A percentile compares a stretch with the other conserved stretches of the same genome.
These are phyloP conservation scores for Sturmia bella DNA, from an alignment of 2,888 invertebrate species.

Conservation along the genomic window DNA sequence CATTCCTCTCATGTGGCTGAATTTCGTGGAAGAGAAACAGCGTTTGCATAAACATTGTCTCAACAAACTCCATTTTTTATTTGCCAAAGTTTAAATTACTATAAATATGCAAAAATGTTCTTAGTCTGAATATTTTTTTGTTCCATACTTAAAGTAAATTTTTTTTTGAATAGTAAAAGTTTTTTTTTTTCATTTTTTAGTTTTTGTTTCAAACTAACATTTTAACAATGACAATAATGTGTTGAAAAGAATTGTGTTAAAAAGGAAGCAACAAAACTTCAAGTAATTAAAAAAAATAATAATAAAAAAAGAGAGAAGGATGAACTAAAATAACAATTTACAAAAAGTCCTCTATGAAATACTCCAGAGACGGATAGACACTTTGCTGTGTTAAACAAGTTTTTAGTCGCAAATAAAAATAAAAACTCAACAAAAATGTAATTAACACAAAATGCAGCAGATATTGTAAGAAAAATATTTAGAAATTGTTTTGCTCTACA, in stretches of 20 bases:
- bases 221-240: slow-evolving; percentile 63
- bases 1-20: slow-evolving; percentile 8
- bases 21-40: background rate
- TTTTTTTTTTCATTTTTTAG: background rate
- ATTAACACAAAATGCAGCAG: slow-evolving; percentile 59
- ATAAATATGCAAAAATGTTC: slow-evolving; percentile 54
- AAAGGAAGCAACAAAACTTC: slow-evolving; percentile 15
- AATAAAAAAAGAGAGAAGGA: slow-evolving; percentile 12
- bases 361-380: slow-evolving; percentile 34
- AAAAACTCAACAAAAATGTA: slow-evolving; percentile 56
- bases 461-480: slow-evolving; percentile 38
- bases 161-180: slow-evolving; percentile 8
- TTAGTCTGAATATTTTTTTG: slow-evolving; percentile 13
- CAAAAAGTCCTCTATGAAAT: slow-evolving; percentile 1
- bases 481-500: background rate
- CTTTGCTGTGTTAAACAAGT: slow-evolving; percentile 28
- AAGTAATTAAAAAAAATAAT: slow-evolving; percentile 17
- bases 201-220: slow-evolving; percentile 52
- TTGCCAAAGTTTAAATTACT: slow-evolving; percentile 40
- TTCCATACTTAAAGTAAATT: background rate
- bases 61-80: background rate
- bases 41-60: slow-evolving; percentile 26
- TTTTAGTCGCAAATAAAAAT: background rate
- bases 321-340: slow-evolving; percentile 19
- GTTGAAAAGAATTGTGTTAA: slow-evolving; percentile 31